phyloP scores from a whole-genome alignment of 2,888 invertebrate genomes.

The Oconnorella tubifera region DNA sequence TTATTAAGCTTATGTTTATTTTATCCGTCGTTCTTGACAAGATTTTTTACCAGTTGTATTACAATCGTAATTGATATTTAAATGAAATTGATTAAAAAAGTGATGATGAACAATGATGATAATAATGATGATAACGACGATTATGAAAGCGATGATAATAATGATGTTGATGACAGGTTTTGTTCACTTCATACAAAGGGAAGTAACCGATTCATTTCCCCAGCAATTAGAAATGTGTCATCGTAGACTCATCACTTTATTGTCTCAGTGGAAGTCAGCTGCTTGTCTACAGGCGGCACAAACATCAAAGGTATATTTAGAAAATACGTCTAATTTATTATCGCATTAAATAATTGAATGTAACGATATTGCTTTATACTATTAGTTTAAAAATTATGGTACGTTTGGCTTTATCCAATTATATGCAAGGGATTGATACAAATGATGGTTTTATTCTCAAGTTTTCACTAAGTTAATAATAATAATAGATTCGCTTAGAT shows the following conservation, averaged over 20 bases:
- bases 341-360: too few species aligned
- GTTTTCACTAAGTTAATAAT: too few species aligned
- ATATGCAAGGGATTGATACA: too few species aligned
- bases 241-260: conserved; percentile 82
- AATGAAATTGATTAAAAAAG: not conserved
- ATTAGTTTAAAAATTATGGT: too few species aligned
- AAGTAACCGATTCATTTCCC: conserved; percentile 83
- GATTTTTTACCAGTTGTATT: not conserved
- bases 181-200: conserved; percentile 88
- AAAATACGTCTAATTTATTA: not conserved
- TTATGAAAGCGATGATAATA: not conserved
- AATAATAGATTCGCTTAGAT: too few species aligned
- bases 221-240: conserved; percentile 88
- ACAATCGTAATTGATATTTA: too few species aligned
- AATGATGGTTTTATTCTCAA: too few species aligned
- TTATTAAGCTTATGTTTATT: too few species aligned
- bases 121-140: too few species aligned
- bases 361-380: too few species aligned
- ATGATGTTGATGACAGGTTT: conserved; percentile 63
- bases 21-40: too few species aligned
- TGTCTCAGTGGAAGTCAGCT: conserved; percentile 83
- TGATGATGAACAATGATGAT: not conserved
- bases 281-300: conserved; percentile 19
- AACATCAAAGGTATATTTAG: conserved; percentile 20
- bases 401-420: too few species aligned